phyloP scores from a whole-genome alignment of 2,113 vertebrate species.

The Catagonus wagneri region DNA sequence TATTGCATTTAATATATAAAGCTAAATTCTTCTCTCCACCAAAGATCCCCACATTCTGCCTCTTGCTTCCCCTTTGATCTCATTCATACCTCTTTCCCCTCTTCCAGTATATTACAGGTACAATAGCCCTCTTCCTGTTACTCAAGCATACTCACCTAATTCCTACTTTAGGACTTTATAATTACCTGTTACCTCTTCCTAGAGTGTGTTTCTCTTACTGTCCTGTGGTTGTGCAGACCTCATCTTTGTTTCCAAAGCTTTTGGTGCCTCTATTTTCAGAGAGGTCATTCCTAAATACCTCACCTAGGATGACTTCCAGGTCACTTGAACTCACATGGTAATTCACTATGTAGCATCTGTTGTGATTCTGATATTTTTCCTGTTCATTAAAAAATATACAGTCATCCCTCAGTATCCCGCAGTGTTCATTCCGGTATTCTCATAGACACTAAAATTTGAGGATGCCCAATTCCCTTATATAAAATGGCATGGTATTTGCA shows the following conservation, averaged over 20 bases:
- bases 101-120: not conserved
- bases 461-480: too few species aligned
- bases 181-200: not conserved
- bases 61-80: not conserved
- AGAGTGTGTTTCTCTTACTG: not conserved
- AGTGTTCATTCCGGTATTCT: not conserved
- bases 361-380: not conserved
- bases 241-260: not conserved
- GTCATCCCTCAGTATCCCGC: not conserved
- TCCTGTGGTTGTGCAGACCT: not conserved
- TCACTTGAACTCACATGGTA: not conserved
- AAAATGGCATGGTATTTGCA: too few species aligned
- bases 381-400: not conserved
- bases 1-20: slow-evolving; percentile 10
- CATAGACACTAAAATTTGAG: not conserved
- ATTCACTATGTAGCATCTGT: not conserved
- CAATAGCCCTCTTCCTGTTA: not conserved
- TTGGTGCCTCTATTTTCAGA: not conserved
- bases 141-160: not conserved
- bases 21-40: not conserved
- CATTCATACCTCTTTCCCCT: not conserved
- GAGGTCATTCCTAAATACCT: not conserved
- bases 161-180: not conserved
- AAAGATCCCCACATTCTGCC: not conserved
- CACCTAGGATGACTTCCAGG: not conserved